Base-by-base conservation (phyloP, 2,888 invertebrate genomes). In the Monopis laevigella region DNA sequence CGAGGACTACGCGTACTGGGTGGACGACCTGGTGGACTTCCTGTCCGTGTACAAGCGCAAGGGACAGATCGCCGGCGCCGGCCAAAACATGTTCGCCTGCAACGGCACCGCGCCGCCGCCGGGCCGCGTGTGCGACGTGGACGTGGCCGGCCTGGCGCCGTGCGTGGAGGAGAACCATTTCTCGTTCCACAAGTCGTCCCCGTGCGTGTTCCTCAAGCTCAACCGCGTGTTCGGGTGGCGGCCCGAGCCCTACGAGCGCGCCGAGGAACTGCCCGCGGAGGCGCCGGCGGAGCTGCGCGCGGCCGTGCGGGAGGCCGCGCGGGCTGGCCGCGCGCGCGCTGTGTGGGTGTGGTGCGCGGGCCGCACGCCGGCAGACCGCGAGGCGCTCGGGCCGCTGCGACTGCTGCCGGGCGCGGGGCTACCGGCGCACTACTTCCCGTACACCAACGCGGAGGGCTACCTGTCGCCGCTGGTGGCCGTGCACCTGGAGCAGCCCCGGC, bases 331-430 rank as follows among this genome's bases (percentile, higher is more conserved):
- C 5, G 69, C 78, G 12, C 66, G 72, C 48, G 71, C 90, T 52
- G 86, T 97, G 50, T 96, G 96, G 90, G 86, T 98, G 18, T 90
- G 93, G 6, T 98, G 98, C 62, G 88, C 91, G 53, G 98, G 98
- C 41, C 96, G 96, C 82, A 93, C 92, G 54, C 90, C 95, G 0
- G 90, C 93, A 0, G 97, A 97, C 75, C 82, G 88, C 53, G 97
- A 98, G 71, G 92, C 95, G 69, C 86, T 97, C 48, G 97, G 97
- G 0, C 87, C 88, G 1, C 75, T 97, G 39, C 72, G 80, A 14
- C 96, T 96, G 77, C 81, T 87, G 46, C 94, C 94, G 0, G 81
- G 86, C 51, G 86, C 86, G 43, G 94, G 95, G 41, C 93, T 94
- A 62, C 93, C 93, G 0, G 92, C 92, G 0, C 93, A 90, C 60